These are phyloP conservation scores for Drosophila kuntzei DNA, from an alignment of 2,888 invertebrate species.

Conservation along the genomic window DNA sequence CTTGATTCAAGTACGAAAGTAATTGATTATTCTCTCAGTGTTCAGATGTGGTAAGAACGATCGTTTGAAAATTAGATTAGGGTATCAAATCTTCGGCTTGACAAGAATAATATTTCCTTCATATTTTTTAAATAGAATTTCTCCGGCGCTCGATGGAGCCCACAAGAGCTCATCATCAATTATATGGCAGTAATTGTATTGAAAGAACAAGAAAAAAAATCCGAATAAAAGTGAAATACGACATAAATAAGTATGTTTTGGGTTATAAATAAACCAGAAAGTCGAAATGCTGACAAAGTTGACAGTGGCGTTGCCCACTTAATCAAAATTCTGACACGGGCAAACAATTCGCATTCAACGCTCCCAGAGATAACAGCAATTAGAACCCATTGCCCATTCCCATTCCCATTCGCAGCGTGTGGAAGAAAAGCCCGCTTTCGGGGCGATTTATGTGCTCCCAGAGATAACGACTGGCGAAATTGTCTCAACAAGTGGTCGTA, in stretches of 20 bases:
- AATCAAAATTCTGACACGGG: conserved; percentile 78
- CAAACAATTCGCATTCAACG: conserved; percentile 70
- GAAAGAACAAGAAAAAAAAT: conserved; percentile 1
- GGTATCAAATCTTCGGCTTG: no score
- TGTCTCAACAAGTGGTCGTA: conserved; percentile 66
- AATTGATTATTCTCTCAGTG: no score
- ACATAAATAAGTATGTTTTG: conserved; percentile 51
- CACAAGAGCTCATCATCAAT: conserved; percentile 71
- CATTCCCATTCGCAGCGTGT: no score
- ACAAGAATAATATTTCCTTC: no score
- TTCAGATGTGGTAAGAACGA: no score
- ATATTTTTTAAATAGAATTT: conserved; percentile 6
- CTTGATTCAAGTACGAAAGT: no score
- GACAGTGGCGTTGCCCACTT: conserved; percentile 69
- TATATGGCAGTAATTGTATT: conserved; percentile 50
- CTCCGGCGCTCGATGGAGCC: conserved; percentile 37
- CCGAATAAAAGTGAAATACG: conserved; percentile 40
- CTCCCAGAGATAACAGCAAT: conserved; percentile 67
- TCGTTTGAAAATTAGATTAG: no score
- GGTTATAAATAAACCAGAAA: conserved; percentile 62
- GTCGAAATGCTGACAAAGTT: conserved; percentile 49
- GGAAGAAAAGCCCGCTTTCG: conserved; percentile 59
- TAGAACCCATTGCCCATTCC: conserved; percentile 41
- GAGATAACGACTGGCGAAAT: conserved; percentile 64
- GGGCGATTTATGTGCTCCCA: conserved; percentile 52